Base-by-base conservation (phyloP, 2,888 invertebrate species). In the Pyrgus malvae region DNA sequence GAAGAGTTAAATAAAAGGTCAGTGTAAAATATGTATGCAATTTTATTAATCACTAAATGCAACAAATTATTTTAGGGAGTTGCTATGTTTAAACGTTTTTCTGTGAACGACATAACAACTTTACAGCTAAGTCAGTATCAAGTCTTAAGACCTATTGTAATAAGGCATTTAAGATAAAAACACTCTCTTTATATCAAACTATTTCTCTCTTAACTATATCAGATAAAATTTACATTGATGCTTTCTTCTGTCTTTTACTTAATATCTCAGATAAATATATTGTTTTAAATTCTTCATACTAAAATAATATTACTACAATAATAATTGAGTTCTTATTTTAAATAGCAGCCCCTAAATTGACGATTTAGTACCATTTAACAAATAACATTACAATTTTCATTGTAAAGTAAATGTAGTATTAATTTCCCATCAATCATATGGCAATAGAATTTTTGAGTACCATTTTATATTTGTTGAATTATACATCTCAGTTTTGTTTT, bases 21-120 rank as follows among this genome's bases (percentile, higher is more conserved):
- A 54, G 56, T 57, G 68, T 73, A 85, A 89, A 88, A 88, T 89
- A 89, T 76, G 88, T 89, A 90, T 90, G 89, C 87, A 89, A 88
- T 87, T 89, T 88, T 85, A 87, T 87, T 88, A 81, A 75, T 86
- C 83, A 83, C 89, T 89, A 90, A 89, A 89, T 90, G 90, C 89
- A 90, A 89, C 89, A 88, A 84, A 88, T 87, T 83, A 88, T 78
- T 81, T 83, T 80, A 80, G 69, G 31, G 69, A 80, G 84, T 85
- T 83, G 85, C 72, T 78, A 79, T 74, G 69, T 78, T 81, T 80
- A 78, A 79, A 63, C 72, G 45, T 67, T 57, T 55, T 60, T 71
- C 72, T 72, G 76, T 78, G 76, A 76, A 74, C 76, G 78, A 81
- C 67, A 74, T 75, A 82, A 82, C 84, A 85, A 83, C 81, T 70